These are phyloP conservation scores for Nyctibius grandis DNA, from an alignment of 2,797 vertebrate species.

Conservation along the genomic window DNA sequence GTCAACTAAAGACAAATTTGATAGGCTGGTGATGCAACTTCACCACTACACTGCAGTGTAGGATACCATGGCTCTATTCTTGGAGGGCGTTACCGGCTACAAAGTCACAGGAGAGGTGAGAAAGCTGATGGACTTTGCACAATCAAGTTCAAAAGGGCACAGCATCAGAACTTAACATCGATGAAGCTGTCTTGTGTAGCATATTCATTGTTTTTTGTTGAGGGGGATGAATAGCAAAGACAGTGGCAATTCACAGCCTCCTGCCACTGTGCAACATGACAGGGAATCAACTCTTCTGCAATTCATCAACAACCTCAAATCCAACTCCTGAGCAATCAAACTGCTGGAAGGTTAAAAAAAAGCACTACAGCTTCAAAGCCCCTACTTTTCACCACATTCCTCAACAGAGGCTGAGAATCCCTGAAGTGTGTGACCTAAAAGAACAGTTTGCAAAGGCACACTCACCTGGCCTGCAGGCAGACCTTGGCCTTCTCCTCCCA, in stretches of 20 bases:
- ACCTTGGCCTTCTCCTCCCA: slow-evolving; percentile 97
- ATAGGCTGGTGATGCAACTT: background rate
- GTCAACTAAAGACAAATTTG: background rate
- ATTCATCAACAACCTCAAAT: background rate
- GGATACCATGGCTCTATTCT: background rate
- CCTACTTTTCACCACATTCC: background rate
- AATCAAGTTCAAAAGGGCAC: background rate
- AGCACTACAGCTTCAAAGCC: background rate
- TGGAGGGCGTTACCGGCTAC: background rate
- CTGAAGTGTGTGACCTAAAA: accelerated
- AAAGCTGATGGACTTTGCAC: background rate
- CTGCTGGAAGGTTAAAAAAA: background rate
- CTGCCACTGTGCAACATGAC: background rate
- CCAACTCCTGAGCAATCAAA: background rate
- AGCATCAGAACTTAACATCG: background rate
- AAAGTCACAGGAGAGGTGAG: background rate
- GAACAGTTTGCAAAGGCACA: background rate
- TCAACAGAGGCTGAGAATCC: background rate
- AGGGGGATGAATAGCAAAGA: background rate
- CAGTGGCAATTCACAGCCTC: background rate
- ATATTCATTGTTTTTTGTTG: background rate
- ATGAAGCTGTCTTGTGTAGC: background rate
- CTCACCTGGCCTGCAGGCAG: slow-evolving; percentile 93
- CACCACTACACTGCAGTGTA: background rate
- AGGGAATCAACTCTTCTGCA: background rate